Evolutionary conservation across 2,888 invertebrate genomes (phyloP).

Genomic region (Xestoiulus laeticollis): DNA sequence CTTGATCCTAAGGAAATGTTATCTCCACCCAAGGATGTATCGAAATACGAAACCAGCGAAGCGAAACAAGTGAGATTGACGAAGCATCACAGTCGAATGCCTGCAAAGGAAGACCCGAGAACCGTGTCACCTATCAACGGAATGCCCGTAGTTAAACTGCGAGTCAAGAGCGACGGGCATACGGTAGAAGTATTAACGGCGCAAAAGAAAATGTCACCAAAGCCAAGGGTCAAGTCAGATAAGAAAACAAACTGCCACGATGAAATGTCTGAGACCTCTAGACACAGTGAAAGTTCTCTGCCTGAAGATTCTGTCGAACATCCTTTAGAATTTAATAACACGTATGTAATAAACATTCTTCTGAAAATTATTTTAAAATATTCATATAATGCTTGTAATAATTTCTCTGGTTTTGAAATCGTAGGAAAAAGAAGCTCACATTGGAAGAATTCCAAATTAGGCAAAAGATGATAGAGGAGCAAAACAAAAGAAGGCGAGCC

Average conservation of each 20-base stretch:
- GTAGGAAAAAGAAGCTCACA: conserved; percentile 49
- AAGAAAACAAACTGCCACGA: background rate
- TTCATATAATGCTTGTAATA: background rate
- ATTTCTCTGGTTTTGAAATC: background rate
- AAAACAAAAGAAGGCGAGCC: conserved; percentile 79
- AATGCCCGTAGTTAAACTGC: conserved; percentile 24
- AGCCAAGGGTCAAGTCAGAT: background rate
- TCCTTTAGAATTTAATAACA: background rate
- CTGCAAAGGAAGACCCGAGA: background rate
- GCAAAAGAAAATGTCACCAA: conserved; percentile 28
- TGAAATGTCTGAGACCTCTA: background rate
- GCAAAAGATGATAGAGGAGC: conserved; percentile 80
- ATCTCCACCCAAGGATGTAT: conserved; percentile 5
- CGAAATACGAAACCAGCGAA: background rate
- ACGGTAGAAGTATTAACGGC: conserved; percentile 10
- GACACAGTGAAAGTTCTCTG: background rate
- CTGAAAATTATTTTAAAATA: background rate
- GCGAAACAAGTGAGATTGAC: conserved; percentile 36
- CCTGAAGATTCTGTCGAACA: background rate
- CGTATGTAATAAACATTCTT: background rate
- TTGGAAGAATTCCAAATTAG: conserved; percentile 74
- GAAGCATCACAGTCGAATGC: background rate
- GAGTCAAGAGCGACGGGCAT: conserved; percentile 45
- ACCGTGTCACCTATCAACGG: background rate
- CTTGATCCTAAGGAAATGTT: conserved; percentile 19